Base-by-base conservation (phyloP, 2,113 vertebrate species). In the Corydoras maculifer region DNA sequence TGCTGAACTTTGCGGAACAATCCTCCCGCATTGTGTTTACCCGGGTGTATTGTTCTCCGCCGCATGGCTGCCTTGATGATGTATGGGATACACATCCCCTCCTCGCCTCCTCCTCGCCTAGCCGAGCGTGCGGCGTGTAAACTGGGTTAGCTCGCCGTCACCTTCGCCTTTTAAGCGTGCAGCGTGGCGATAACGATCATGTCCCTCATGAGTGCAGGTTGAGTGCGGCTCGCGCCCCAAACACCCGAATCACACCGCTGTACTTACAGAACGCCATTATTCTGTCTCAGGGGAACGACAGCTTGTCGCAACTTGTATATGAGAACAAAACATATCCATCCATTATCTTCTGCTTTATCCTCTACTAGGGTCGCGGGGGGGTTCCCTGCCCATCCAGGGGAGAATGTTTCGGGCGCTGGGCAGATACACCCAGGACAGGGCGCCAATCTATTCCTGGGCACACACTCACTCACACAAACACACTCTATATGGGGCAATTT, bases 21-120 rank as follows among this genome's bases (percentile, higher is more conserved):
- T n/a, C 58, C 63, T 66, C 12, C 31, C 69, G 66, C 8, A 55
- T 67, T 57, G 35, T 75, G 58, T 14, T 60, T 64, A 14, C 8
- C 65, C 58, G 68, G 70, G 71, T 74, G 68, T 74, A 61, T 76
- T 62, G 60, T 71, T 74, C 68, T 74, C 53, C 59, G 77, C 70
- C 83, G 65, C 80, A 73, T 77, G 75, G 72, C 71, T 80, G 75
- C 77, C 77, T 69, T 18, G 57, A 67, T 89, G 87, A 89, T 87
- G 65, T 82, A 86, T 84, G 77, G 81, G 43, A 68, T 79, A 84
- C 82, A 83, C 58, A 63, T 84, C 77, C 76, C 84, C 83, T 78
- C 65, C 79, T 79, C 58, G 80, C 84, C 86, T 82, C 18, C 18
- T 25, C 18, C 18, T 25, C 18, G 18, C 18, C 18, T 25, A 79